Evolutionary conservation across 1,140 invertebrate genomes (phyloP).

Genomic region (Parapsyche elsis): DNA sequence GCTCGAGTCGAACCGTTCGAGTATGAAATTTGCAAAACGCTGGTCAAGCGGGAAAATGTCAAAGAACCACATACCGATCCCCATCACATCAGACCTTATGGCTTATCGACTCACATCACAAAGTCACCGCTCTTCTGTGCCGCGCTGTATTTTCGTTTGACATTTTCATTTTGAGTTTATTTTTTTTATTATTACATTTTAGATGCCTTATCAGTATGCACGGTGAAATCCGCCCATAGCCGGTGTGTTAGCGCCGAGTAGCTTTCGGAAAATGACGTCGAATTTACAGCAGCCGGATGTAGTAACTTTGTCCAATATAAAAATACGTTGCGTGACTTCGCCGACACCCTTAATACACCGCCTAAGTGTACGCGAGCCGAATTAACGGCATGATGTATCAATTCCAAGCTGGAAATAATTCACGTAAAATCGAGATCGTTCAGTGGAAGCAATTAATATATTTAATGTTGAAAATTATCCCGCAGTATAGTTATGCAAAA

Average conservation of each 20-base stretch:
- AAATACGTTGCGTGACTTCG: constrained; percentile 13
- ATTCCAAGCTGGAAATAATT: not conserved
- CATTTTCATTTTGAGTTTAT: too few species aligned
- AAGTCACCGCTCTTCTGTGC: too few species aligned
- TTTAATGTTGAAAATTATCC: too few species aligned
- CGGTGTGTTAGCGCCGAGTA: not conserved
- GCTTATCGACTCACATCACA: too few species aligned
- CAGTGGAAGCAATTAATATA: too few species aligned
- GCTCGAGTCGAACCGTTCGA: not conserved
- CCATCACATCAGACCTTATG: not conserved
- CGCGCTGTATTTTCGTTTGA: too few species aligned
- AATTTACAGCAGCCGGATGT: not conserved
- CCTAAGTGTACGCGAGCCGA: too few species aligned
- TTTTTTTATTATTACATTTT: too few species aligned
- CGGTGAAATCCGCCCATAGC: not conserved
- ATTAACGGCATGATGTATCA: not conserved
- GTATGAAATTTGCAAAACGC: constrained; percentile 1
- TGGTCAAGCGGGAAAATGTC: not conserved
- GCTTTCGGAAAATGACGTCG: too few species aligned
- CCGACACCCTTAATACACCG: not conserved
- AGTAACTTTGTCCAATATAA: constrained; percentile 5
- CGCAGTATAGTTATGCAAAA: too few species aligned
- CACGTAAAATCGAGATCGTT: too few species aligned
- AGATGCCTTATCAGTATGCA: too few species aligned
- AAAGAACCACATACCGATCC: not conserved